A percentile compares a stretch with the other conserved stretches of the same genome.
phyloP scores from a whole-genome alignment of 2,113 vertebrate genomes.

The Micromys minutus region DNA sequence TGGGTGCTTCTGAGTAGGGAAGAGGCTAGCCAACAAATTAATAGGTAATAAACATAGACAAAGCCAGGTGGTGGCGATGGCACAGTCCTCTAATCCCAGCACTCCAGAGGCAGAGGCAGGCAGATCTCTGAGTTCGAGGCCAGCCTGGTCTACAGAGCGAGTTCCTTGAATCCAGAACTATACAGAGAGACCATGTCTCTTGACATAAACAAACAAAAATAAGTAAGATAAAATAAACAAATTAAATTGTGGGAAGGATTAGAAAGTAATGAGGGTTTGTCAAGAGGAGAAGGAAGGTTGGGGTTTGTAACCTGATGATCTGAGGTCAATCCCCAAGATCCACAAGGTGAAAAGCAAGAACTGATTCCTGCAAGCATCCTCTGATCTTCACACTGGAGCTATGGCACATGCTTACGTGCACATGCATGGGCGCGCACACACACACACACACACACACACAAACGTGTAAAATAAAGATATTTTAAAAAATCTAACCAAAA shows the following conservation, averaged over 20 bases:
- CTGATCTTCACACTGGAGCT: not conserved
- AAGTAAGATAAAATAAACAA: not conserved
- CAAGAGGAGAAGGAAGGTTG: not conserved
- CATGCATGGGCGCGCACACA: rapidly evolving
- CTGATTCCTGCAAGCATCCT: not conserved
- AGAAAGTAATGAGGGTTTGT: not conserved
- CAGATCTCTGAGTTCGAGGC: not conserved
- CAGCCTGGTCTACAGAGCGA: not conserved
- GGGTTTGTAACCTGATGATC: not conserved
- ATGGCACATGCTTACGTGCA: too few relatives aligned
- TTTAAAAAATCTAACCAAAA: not conserved
- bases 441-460: not conserved
- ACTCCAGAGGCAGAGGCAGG: not conserved
- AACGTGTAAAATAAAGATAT: not conserved
- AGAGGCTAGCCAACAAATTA: not conserved
- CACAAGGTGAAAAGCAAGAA: not conserved
- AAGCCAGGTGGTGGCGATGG: not conserved
- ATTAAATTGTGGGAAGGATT: not conserved
- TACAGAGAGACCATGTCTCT: not conserved
- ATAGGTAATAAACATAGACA: not conserved
- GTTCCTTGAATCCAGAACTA: not conserved
- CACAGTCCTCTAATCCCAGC: not conserved
- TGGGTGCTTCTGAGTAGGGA: not conserved
- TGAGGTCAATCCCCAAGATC: not conserved
- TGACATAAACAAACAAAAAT: not conserved